These are phyloP conservation scores for Elanoides forficatus DNA, from an alignment of 2,113 vertebrate species.

Conservation along the genomic window DNA sequence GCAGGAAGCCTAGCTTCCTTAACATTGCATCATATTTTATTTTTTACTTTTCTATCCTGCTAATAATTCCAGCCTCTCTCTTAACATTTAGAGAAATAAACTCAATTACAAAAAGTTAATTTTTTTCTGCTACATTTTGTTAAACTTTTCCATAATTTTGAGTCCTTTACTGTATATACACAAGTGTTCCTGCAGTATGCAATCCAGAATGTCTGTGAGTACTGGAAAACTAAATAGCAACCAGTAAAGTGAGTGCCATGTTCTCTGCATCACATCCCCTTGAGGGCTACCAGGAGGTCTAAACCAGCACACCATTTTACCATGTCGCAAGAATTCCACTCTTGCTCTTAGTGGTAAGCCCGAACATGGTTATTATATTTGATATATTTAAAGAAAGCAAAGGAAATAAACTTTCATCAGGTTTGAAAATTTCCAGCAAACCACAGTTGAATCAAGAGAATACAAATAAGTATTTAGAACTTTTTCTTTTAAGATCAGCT, in stretches of 20 bases:
- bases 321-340: not conserved
- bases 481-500: not conserved
- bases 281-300: not conserved
- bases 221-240: not conserved
- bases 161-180: not conserved
- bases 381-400: not conserved
- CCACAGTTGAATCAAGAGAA: not conserved
- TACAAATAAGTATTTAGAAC: not conserved
- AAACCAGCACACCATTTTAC: not conserved
- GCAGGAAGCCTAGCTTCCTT: constrained; percentile 60
- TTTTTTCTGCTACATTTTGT: not conserved
- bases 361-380: not conserved
- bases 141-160: not conserved
- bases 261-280: not conserved
- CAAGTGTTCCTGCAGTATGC: not conserved
- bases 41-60: constrained; percentile 1
- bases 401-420: not conserved
- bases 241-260: not conserved
- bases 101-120: not conserved
- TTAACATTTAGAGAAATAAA: not conserved
- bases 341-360: not conserved
- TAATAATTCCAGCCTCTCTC: not conserved
- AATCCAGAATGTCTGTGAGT: not conserved
- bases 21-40: constrained; percentile 50
- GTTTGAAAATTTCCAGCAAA: not conserved